phyloP scores from a whole-genome alignment of 2,888 invertebrate species.

The Nowickia ferox region DNA sequence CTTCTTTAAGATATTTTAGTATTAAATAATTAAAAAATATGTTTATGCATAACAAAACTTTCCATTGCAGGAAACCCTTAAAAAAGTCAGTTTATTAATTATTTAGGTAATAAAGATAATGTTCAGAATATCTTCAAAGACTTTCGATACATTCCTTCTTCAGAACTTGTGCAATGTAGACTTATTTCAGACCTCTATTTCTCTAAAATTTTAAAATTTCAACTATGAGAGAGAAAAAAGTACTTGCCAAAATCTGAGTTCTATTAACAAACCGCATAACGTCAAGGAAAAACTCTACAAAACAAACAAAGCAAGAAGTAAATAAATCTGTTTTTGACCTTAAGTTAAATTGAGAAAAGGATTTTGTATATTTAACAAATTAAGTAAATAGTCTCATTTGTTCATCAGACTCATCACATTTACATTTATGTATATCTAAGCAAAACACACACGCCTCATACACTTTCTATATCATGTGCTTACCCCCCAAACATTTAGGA shows the following conservation, averaged over 20 bases:
- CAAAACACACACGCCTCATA: constrained; percentile 33
- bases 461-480: background rate
- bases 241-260: constrained; percentile 48
- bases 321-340: constrained; percentile 72
- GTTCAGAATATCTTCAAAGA: background rate
- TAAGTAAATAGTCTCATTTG: constrained; percentile 72
- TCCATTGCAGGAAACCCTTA: no score
- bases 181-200: constrained; percentile 26
- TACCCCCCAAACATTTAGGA: background rate
- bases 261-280: background rate
- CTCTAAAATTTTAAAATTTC: constrained; percentile 4
- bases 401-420: constrained; percentile 64
- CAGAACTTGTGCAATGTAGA: background rate
- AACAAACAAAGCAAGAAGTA: constrained; percentile 55
- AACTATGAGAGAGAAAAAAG: constrained; percentile 21
- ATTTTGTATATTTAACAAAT: constrained; percentile 71
- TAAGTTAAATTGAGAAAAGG: constrained; percentile 71
- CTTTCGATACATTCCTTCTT: no score
- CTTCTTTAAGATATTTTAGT: no score
- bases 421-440: constrained; percentile 49
- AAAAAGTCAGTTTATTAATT: no score
- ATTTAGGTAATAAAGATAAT: background rate
- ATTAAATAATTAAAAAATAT: no score
- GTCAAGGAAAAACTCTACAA: background rate
- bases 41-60: no score